These are phyloP conservation scores for Teleogryllus occipitalis DNA, from an alignment of 1,140 invertebrate genomes.

Conservation along the genomic window DNA sequence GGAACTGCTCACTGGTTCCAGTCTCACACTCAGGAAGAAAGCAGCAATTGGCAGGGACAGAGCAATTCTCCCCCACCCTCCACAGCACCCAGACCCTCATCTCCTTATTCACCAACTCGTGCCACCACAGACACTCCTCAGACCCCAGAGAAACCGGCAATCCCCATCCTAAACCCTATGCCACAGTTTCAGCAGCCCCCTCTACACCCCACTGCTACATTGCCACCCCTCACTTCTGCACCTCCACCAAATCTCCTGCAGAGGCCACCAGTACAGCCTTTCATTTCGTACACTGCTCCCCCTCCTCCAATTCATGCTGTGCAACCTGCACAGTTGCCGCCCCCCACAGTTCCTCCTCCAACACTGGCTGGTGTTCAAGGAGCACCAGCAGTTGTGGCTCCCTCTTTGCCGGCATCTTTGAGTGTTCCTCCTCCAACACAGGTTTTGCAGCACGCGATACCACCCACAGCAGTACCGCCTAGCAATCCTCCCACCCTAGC, in stretches of 20 bases:
- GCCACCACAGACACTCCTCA: constrained; percentile 12
- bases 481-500: constrained; percentile 26
- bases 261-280: constrained; percentile 19
- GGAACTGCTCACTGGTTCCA: constrained; percentile 14
- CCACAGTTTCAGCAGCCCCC: neutral
- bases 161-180: neutral
- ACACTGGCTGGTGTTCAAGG: constrained; percentile 28
- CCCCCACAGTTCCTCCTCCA: constrained; percentile 33
- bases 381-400: neutral
- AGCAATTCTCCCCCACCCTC: constrained; percentile 6
- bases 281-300: constrained; percentile 20
- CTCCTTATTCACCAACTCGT: constrained; percentile 22
- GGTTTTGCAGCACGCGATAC: constrained; percentile 42
- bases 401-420: constrained; percentile 25
- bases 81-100: constrained; percentile 15
- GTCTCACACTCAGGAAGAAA: constrained; percentile 24
- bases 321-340: constrained; percentile 24
- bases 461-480: constrained; percentile 33
- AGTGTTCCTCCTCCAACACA: constrained; percentile 37
- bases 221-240: constrained; percentile 26
- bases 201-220: constrained; percentile 29
- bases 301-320: constrained; percentile 23
- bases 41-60: constrained; percentile 29
- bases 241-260: neutral
- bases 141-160: constrained; percentile 6